Base-by-base conservation (phyloP, 1,140 invertebrate genomes). In the Helicoverpa zea region DNA sequence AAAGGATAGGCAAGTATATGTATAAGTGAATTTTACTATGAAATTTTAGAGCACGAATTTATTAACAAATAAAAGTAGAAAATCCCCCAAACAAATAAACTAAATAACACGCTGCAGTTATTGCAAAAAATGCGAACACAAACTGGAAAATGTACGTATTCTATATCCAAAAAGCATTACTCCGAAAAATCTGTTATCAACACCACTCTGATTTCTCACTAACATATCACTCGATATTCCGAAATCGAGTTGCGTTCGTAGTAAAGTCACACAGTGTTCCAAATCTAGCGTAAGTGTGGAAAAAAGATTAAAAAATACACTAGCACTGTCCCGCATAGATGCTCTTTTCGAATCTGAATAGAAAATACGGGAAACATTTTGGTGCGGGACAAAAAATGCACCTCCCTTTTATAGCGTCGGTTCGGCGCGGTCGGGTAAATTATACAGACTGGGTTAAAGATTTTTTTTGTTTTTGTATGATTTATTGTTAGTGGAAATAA, bases 291-390 rank as follows among this genome's bases (percentile, higher is more conserved):
- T 78, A 78, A 78, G 61, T 66, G 73, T 75, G 35, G 56, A 29
- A 78, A 78, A 78, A 66, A 54, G 75, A 78, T 66, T 66, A 75
- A 75, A 66, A 76, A 81, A 75, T 47, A 80, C 47, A 54, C 61
- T 18, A 30, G 35, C 29, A 59, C 16, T 47, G 77, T 70, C 52
- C 77, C 64, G 77, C 77, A 79, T 79, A 79, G 30, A 79, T 58
- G 77, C 77, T 79, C 77, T 79, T 79, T 76, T 63, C 54, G 66
- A 79, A 79, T 70, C 16, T 70, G 54, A 59, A 70, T 70, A 77
- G 56, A 75, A 63, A 75, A 75, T 59, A 75, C 56, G 29, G 76
- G 56, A 72, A 80, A 76, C 70, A 73, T 81, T 76, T 68, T 59
- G 29, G 49, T 68, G 49, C 18, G 43, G 61, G 52, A 81, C 52